phyloP scores from a whole-genome alignment of 37 sponge, comb jelly and placozoan genomes.

The Theonella swinhoei region DNA sequence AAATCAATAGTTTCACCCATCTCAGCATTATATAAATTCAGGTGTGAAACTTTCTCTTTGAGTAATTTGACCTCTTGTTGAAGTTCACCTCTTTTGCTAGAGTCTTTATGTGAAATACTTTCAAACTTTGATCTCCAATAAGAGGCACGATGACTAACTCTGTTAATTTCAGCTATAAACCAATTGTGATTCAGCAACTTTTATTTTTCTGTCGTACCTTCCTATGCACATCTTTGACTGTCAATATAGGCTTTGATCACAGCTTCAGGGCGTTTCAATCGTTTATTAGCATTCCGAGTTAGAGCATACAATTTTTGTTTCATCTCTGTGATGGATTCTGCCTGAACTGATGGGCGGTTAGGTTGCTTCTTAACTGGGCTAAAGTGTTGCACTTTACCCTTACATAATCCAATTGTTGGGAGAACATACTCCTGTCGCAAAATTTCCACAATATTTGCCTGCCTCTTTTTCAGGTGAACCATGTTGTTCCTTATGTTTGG shows the following conservation, averaged over 20 bases:
- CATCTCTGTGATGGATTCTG: no score
- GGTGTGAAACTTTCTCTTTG: neutral
- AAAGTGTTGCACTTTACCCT: no score
- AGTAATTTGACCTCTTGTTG: neutral
- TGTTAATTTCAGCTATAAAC: neutral
- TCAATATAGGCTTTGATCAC: neutral
- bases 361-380: no score
- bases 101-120: neutral
- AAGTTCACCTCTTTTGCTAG: neutral
- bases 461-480: no score
- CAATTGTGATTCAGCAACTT: neutral
- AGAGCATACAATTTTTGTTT: neutral
- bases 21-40: slow-evolving; percentile 14
- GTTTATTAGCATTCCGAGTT: slow-evolving; percentile 16
- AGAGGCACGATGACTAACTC: neutral
- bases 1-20: neutral
- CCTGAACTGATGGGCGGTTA: no score
- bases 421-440: no score
- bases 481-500: no score
- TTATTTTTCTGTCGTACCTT: neutral
- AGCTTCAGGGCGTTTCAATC: slow-evolving; percentile 10
- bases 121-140: slow-evolving; percentile 18
- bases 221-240: neutral
- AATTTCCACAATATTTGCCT: no score
- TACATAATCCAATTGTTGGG: no score